phyloP scores from a whole-genome alignment of 2,888 invertebrate genomes.

The Iselma pallidipennis region DNA sequence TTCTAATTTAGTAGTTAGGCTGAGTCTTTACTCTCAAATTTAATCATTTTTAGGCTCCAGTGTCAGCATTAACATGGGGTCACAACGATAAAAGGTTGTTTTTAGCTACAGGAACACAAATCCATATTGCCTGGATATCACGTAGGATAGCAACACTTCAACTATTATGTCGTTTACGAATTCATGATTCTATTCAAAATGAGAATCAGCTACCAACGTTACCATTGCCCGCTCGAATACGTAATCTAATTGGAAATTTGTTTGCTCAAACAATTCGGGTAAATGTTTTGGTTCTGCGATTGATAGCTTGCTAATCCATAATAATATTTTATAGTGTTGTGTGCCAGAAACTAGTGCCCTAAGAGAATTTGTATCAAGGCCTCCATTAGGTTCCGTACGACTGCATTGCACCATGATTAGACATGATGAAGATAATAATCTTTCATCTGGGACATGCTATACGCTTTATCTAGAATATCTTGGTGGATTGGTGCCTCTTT shows the following conservation, averaged over 20 bases:
- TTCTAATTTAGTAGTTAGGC: slow-evolving; percentile 17
- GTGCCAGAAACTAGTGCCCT: slow-evolving; percentile 88
- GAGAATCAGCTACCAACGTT: slow-evolving; percentile 77
- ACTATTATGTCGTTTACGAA: slow-evolving; percentile 81
- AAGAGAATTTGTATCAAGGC: slow-evolving; percentile 90
- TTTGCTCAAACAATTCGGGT: slow-evolving; percentile 95
- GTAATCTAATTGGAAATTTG: slow-evolving; percentile 81
- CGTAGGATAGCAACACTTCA: slow-evolving; percentile 89
- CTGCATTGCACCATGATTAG: slow-evolving; percentile 98
- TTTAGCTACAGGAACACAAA: slow-evolving; percentile 87
- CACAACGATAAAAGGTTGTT: slow-evolving; percentile 96
- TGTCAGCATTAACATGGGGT: slow-evolving; percentile 97
- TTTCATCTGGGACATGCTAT: slow-evolving; percentile 74
- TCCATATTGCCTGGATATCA: slow-evolving; percentile 93
- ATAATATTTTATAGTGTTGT: slow-evolving; percentile 71
- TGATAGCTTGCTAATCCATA: too few relatives aligned
- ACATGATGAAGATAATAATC: slow-evolving; percentile 81
- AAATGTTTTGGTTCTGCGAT: too few relatives aligned
- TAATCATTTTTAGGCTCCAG: slow-evolving; percentile 66
- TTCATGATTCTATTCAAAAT: slow-evolving; percentile 73
- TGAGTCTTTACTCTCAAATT: slow-evolving; percentile 3
- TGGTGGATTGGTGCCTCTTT: slow-evolving; percentile 92
- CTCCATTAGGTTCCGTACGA: slow-evolving; percentile 81
- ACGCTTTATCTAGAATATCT: slow-evolving; percentile 93
- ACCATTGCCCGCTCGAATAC: slow-evolving; percentile 86